Conservation (phyloP, 2,888 invertebrate genomes). For the Aleiodes testaceus region DNA sequence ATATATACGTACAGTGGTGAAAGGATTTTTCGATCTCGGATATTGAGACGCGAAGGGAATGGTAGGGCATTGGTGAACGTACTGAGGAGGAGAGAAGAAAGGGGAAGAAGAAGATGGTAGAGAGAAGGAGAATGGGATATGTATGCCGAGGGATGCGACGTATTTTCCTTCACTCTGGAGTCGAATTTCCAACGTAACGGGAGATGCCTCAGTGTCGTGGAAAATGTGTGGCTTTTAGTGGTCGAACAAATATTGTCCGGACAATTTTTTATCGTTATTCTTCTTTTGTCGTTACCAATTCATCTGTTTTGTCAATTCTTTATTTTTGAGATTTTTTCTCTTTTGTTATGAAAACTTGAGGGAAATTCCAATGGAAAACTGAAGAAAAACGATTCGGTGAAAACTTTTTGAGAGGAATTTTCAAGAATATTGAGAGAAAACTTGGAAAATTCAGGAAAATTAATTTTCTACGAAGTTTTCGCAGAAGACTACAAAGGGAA, state of each 20-base stretch:
- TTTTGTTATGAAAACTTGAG: not conserved
- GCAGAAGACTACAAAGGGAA: too few relatives aligned
- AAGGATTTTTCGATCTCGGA: slow-evolving; percentile 45
- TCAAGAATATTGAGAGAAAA: too few relatives aligned
- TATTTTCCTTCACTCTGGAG: slow-evolving; percentile 64
- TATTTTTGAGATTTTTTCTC: not conserved
- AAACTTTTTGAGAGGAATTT: too few relatives aligned
- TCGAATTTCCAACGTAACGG: slow-evolving; percentile 64
- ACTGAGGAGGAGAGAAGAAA: slow-evolving; percentile 25
- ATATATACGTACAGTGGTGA: slow-evolving; percentile 34
- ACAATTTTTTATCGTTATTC: slow-evolving; percentile 15
- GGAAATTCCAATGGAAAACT: not conserved
- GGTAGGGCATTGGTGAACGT: slow-evolving; percentile 23
- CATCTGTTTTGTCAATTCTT: not conserved
- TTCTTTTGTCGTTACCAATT: too few relatives aligned
- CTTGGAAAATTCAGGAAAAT: too few relatives aligned
- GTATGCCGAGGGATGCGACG: slow-evolving; percentile 37
- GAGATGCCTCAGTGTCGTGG: slow-evolving; percentile 52
- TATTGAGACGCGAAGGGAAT: slow-evolving; percentile 40
- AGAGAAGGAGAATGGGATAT: slow-evolving; percentile 33
- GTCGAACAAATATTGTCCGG: slow-evolving; percentile 37
- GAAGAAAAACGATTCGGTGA: not conserved
- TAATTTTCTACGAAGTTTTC: too few relatives aligned
- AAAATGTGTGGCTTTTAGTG: slow-evolving; percentile 38
- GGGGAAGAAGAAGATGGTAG: slow-evolving; percentile 21